Evolutionary conservation across 2,888 invertebrate species (phyloP), one percentile per base, ranked within the genome.

Genomic region (Drosophila monieri): DNA sequence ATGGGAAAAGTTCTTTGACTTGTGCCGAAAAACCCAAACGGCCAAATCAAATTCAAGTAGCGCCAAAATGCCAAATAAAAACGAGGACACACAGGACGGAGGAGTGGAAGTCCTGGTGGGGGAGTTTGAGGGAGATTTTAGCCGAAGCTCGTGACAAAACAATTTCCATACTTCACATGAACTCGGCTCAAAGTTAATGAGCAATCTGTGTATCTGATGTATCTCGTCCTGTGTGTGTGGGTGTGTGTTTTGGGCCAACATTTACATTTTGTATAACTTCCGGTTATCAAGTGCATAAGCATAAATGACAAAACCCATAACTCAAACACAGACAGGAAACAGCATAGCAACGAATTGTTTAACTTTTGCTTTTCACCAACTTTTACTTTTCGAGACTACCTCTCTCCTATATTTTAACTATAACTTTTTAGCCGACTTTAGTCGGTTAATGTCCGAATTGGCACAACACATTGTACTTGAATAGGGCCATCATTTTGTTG

Each of bases 241-340:
- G n/a, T 21, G 48, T 58, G 53, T 53, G 43, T 46, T 30, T 53
- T 67, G 60, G 49, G 76, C 53, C 83, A 77, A 79, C 83, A 78
- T 78, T 78, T 81, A 67, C 83, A 85, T 85, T 84, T 85, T 74
- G 71, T 69, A 85, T 46, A 85, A 80, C 77, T 78, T 58, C 55
- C 74, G 83, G 80, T 71, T 66, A 80, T 78, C 72, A 71, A 69
- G 60, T 56, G 56, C 56, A 62, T 53, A 69, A 68, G 53, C 75
- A 60, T 39, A 68, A 76, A 80, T 72, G 79, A 72, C 67, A 70
- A 81, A 81, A 62, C 58, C 49, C 65, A 67, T 73, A 56, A 51
- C 60, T 69, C 58, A 71, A 57, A 65, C 55, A 60, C 52, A 65
- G 49, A 71, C 58, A 69, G 58, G 58, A 66, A 55, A 35, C 37